These are phyloP conservation scores for Macrotus californicus DNA, from an alignment of 2,113 vertebrate genomes.

Conservation along the genomic window DNA sequence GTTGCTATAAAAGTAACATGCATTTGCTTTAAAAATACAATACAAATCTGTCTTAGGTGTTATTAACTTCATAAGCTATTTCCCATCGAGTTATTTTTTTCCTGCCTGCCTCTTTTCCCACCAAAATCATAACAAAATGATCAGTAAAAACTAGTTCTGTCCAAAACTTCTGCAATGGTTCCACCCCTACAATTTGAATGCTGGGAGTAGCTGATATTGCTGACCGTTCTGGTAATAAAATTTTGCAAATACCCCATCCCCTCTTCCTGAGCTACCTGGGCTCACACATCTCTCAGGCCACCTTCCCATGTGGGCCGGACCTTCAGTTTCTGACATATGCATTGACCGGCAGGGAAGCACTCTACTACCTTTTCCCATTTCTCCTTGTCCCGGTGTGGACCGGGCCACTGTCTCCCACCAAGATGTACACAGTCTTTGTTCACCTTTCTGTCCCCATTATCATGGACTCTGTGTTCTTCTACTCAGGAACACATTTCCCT, in stretches of 20 bases:
- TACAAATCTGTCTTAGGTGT: neutral
- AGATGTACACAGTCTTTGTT: neutral
- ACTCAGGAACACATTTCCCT: neutral
- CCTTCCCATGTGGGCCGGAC: neutral
- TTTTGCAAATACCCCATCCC: neutral
- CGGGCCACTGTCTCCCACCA: neutral
- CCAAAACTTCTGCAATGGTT: neutral
- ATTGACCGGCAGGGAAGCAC: neutral
- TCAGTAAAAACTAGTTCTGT: neutral
- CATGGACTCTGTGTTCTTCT: neutral
- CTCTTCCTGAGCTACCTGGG: neutral
- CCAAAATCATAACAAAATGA: neutral
- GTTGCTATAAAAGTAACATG: neutral
- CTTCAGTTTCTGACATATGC: neutral
- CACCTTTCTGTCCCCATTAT: neutral
- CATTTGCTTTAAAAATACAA: neutral
- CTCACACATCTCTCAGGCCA: neutral
- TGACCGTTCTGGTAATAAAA: neutral
- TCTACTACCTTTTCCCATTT: neutral
- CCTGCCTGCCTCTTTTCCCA: neutral
- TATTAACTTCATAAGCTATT: neutral
- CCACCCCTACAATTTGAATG: neutral
- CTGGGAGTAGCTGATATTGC: neutral
- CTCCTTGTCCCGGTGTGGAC: neutral
- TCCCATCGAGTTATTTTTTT: neutral